Evolutionary conservation across 2,888 invertebrate species (phyloP), one percentile per base, ranked within the genome.

Genomic region (Heteropelma amictum): DNA sequence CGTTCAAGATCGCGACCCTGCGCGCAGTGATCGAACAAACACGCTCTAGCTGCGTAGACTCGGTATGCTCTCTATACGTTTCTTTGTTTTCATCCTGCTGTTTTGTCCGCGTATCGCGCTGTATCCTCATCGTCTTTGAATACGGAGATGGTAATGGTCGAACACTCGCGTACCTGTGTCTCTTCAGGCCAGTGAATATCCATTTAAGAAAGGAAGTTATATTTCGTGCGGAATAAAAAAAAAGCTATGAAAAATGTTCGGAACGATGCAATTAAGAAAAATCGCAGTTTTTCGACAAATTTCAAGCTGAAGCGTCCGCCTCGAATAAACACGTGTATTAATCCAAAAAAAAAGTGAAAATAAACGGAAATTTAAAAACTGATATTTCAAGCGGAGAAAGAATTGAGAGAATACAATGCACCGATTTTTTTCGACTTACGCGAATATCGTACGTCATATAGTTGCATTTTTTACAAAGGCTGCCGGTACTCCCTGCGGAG

Each of bases 1-100:
- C 81, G 81, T 83, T 79, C 79, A 80, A 60, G 58, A 38, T 49
- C 58, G 53, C 28, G 35, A 35, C 67, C 73, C 80, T 72, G 72
- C 77, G 69, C 77, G 74, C 77, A 78, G 77, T 80, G 80, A 76
- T 65, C 82, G 58, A 61, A 53, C 71, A 45, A 56, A 64, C 67
- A 38, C 61, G 60, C 60, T 64, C 45, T 42, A 51, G 58, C 58
- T 38, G 47, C 33, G 53, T 33, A 51, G 38, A 26, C 33, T 67
- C 19, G 51, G 49, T 61, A 14, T 71, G 7, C 63, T 56, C 56
- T 67, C 63, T 42, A 42, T 73, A 21, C 40, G 6, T 17, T 17
- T 23, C 12, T 12, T 35, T 30, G 53, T 21, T 45, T 42, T 38
- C 10, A 1, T 12, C 30, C 28, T 23, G 53, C 21, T 1, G 30